phyloP scores from a whole-genome alignment of 2,888 invertebrate species.

The Cantharis nigra region DNA sequence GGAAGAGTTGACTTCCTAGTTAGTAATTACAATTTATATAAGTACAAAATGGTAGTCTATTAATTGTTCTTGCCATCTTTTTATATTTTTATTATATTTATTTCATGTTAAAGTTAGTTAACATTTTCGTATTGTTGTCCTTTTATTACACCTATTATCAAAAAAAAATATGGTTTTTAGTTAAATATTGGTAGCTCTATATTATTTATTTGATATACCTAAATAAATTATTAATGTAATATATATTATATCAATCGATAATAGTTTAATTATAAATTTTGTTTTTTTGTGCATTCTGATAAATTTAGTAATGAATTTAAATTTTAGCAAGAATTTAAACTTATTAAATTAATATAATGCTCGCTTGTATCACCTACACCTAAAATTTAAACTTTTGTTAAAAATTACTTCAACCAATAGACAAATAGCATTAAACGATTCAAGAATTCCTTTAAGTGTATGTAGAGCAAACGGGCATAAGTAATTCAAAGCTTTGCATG shows the following conservation, averaged over 20 bases:
- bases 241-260: not conserved
- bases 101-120: not conserved
- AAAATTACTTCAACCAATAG: no score
- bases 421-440: no score
- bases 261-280: not conserved
- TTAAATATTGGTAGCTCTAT: not conserved
- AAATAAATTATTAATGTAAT: not conserved
- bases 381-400: no score
- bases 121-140: not conserved
- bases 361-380: no score
- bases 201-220: not conserved
- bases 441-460: no score
- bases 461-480: not conserved
- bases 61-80: not conserved
- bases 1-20: constrained; percentile 70
- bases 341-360: not conserved
- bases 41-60: not conserved
- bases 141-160: not conserved
- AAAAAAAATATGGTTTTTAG: not conserved
- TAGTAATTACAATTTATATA: not conserved
- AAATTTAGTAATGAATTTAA: not conserved
- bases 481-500: not conserved
- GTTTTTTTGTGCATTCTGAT: not conserved
- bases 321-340: not conserved
- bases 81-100: not conserved